phyloP scores from a whole-genome alignment of 2,113 vertebrate species.

The Lophotis ruficrista region DNA sequence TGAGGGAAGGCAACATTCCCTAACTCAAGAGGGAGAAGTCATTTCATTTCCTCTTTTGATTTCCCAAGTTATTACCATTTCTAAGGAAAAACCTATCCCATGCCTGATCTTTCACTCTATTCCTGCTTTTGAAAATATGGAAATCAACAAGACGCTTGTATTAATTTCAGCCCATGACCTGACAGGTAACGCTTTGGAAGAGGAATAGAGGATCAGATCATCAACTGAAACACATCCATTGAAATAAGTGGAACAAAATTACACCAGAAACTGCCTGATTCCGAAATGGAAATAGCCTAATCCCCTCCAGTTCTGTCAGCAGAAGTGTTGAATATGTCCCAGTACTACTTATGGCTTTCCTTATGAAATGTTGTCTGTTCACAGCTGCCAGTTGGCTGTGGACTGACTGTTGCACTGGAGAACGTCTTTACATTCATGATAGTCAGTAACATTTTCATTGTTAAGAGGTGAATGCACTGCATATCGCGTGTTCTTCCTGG shows the following conservation, averaged over 20 bases:
- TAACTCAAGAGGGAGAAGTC: conserved; percentile 64
- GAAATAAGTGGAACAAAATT: not conserved
- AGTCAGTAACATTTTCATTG: not conserved
- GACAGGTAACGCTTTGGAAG: conserved; percentile 28
- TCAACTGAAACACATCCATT: not conserved
- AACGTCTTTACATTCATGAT: not conserved
- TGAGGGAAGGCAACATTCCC: conserved; percentile 64
- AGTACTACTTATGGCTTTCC: not conserved
- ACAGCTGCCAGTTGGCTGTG: not conserved
- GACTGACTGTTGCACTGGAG: not conserved
- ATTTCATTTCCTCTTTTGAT: conserved; percentile 71
- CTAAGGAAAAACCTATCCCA: conserved; percentile 64
- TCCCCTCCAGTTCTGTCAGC: not conserved
- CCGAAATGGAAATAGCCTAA: conserved; percentile 16
- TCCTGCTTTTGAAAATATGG: conserved; percentile 60
- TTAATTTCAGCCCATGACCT: conserved; percentile 17
- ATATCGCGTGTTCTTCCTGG: not conserved
- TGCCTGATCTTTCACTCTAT: not conserved
- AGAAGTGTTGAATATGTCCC: not conserved
- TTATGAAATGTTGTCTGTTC: not conserved
- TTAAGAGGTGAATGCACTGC: not conserved
- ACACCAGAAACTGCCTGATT: not conserved
- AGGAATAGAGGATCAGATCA: conserved; percentile 34
- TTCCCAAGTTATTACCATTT: conserved; percentile 72
- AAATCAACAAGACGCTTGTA: not conserved